Evolutionary conservation across 2,888 invertebrate species (phyloP).

Genomic region (Lysandra bellargus): DNA sequence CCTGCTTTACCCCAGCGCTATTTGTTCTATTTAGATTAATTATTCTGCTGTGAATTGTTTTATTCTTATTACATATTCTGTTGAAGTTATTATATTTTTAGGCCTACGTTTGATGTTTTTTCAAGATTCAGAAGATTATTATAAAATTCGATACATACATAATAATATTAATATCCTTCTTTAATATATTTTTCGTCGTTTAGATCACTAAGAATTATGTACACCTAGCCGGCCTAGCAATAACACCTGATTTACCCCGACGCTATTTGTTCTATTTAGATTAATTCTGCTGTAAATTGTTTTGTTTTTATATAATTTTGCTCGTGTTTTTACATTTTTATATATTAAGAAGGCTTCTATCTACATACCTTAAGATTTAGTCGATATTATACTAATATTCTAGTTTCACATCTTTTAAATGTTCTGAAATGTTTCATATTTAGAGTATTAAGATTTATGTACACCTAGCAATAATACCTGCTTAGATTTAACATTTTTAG

Average conservation of each 20-base stretch:
- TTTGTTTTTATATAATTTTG: too few relatives aligned
- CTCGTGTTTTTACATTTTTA: too few relatives aligned
- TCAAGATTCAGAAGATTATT: too few relatives aligned
- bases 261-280: constrained; percentile 4
- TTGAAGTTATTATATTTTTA: background rate
- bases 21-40: constrained; percentile 11
- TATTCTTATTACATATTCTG: background rate
- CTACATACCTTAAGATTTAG: background rate
- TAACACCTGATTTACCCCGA: constrained; percentile 43
- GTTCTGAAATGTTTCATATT: constrained; percentile 52
- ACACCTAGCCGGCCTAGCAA: constrained; percentile 34
- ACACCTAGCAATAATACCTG: constrained; percentile 43
- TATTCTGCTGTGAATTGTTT: background rate
- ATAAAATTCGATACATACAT: too few relatives aligned
- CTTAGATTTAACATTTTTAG: background rate
- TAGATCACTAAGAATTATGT: constrained; percentile 64
- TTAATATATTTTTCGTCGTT: constrained; percentile 55
- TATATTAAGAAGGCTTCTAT: background rate
- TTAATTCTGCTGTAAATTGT: background rate
- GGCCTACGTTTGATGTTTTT: too few relatives aligned
- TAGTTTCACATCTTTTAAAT: too few relatives aligned
- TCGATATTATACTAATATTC: too few relatives aligned
- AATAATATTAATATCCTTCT: too few relatives aligned
- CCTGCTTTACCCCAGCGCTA: constrained; percentile 40
- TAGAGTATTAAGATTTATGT: constrained; percentile 63